Evolutionary conservation across 2,797 vertebrate genomes (phyloP), one percentile per base, ranked within the genome.

Genomic region (Lithobates sylvaticus): DNA sequence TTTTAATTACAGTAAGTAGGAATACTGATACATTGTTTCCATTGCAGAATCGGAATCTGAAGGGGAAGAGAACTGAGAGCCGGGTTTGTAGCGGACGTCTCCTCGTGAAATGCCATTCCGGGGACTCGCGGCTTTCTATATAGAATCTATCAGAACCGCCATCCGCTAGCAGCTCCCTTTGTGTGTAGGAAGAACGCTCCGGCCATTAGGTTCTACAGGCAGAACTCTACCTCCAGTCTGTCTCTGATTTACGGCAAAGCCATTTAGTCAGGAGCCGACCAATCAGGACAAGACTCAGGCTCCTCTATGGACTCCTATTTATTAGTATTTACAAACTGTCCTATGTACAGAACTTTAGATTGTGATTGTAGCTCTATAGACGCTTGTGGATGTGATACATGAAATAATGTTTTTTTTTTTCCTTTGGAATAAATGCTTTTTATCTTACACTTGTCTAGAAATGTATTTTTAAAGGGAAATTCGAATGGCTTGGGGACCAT

Each of bases 41-140:
- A 6, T 81, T 92, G 58, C 82, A 97, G 97, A 97, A 90, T 97
- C 97, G 0, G 97, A 97, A 89, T 97, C 97, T 0, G 97, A 98
- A 92, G 95, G 93, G 29, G 97, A 97, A 80, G 95, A 96, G 85
- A 95, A 95, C 90, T 96, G 94, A 94, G 89, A 61, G 82, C 90
- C 88, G 78, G 85, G 85, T 85, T 90, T 92, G 54, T 71, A 91
- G 88, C 89, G 89, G 92, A 88, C 85, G 54, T 92, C 82, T 89
- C 89, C 81, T 80, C 8, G 23, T 9, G 61, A 26, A 23, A 65
- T 26, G 21, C 61, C n/a, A 13, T 23, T 9, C 1, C 23, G 16
- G 50, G 3, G 50, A 18, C 16, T 3, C 15, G 88, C 91, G 91
- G 90, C 90, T 88, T 91, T 93, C 50, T 34, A 90, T 93, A 93